phyloP scores from a whole-genome alignment of 2,797 vertebrate genomes.

The Dermochelys coriacea region DNA sequence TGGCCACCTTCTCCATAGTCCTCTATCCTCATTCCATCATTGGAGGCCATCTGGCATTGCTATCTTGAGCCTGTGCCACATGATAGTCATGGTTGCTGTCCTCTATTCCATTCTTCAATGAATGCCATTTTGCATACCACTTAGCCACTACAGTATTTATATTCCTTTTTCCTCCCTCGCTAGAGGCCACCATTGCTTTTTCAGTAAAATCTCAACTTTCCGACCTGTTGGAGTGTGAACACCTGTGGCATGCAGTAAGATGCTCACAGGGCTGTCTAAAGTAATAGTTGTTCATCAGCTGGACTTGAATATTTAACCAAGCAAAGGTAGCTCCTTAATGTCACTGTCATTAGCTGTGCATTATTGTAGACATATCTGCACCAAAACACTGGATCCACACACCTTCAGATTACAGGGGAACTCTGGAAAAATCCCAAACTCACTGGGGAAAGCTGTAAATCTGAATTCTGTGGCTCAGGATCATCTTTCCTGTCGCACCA shows the following conservation, averaged over 20 bases:
- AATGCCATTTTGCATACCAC: fast-evolving
- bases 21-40: not conserved
- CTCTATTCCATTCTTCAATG: not conserved
- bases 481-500: not conserved
- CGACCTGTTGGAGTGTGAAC: not conserved
- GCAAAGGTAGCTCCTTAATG: not conserved
- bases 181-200: not conserved
- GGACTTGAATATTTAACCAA: not conserved
- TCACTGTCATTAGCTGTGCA: not conserved
- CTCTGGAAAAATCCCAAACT: not conserved
- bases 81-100: fast-evolving
- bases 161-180: not conserved
- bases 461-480: not conserved
- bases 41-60: fast-evolving
- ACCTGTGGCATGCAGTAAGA: not conserved
- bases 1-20: not conserved
- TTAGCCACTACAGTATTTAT: fast-evolving
- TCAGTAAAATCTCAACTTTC: not conserved
- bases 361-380: not conserved
- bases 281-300: not conserved
- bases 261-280: not conserved
- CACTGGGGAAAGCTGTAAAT: not conserved
- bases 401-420: not conserved
- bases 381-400: not conserved
- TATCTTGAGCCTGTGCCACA: fast-evolving